phyloP scores from a whole-genome alignment of 2,113 vertebrate genomes.

The Tachuris rubrigastra region DNA sequence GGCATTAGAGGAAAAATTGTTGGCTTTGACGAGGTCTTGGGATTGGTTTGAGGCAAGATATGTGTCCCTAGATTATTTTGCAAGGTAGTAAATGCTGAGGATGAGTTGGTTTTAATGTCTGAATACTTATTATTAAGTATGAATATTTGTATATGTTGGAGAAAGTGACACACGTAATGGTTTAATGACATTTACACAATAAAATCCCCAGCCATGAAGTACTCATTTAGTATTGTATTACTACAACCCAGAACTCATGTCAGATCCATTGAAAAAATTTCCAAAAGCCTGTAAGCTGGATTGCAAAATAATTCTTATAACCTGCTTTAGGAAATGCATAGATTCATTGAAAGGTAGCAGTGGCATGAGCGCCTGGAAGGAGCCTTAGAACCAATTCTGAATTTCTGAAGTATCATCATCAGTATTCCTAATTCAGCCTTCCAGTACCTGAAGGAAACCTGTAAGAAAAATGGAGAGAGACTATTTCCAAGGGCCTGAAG shows the following conservation, averaged over 20 bases:
- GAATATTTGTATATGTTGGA: neutral
- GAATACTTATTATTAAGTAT: neutral
- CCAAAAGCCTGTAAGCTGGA: neutral
- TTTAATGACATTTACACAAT: neutral
- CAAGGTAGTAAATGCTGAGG: neutral
- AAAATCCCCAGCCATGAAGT: neutral
- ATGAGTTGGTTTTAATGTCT: neutral
- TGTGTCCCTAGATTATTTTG: neutral
- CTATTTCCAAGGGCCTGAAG: neutral
- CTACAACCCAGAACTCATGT: neutral
- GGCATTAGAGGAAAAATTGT: neutral
- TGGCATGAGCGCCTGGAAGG: neutral
- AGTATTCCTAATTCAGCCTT: neutral
- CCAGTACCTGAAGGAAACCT: neutral
- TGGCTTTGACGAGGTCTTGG: neutral
- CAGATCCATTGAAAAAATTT: neutral
- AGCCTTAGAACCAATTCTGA: neutral
- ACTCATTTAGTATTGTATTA: neutral
- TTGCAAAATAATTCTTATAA: neutral
- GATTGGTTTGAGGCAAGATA: neutral
- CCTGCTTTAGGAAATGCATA: neutral
- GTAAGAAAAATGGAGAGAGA: neutral
- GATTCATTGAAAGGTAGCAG: neutral
- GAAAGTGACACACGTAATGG: neutral
- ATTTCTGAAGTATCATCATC: neutral